Evolutionary conservation across 2,113 vertebrate genomes (phyloP), one percentile per base, ranked within the genome.

Genomic region (Colinus virginianus): DNA sequence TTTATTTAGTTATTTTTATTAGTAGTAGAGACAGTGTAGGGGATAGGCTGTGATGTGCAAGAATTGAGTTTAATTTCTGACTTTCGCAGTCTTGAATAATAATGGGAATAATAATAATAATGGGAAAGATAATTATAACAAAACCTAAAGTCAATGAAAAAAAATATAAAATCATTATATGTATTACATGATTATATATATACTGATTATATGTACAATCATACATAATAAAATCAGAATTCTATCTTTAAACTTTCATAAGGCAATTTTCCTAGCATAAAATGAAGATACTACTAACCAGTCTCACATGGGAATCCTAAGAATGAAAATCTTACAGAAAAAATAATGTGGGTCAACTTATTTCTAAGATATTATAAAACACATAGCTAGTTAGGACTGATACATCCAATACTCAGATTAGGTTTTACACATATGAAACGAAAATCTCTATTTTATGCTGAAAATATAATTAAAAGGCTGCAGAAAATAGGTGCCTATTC

Each of bases 111-210:
- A 40, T 40, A 90, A 85, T 93, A 92, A 90, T 92, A 95, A 94
- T 89, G 42, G 81, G 10, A 89, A 96, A 94, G 68, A 90, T 95
- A 93, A 96, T 95, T 95, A 90, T 90, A 94, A 81, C 72, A 79
- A 67, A 96, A 87, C 21, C 70, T 62, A 36, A 91, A 93, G 74
- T 90, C 34, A 93, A 67, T 87, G 84, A 82, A 88, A 94, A 87
- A 40, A 40, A 40, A 40, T 40, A 40, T 40, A 40, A 40, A 40
- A 40, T 40, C 38, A 40, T 8, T 40, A 9, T 40, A 40, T 9
- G 10, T 40, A 40, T 40, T 40, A 40, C 10, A 40, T 40, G 38
- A 40, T 8, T 40, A 40, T 9, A 40, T 40, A 40, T 40, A 40
- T 40, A 59, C 49, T 94, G 69, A 90, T 94, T 94, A 69, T 40